Base-by-base conservation (phyloP, 2,888 invertebrate species). In the Strigamia transsilvanica region DNA sequence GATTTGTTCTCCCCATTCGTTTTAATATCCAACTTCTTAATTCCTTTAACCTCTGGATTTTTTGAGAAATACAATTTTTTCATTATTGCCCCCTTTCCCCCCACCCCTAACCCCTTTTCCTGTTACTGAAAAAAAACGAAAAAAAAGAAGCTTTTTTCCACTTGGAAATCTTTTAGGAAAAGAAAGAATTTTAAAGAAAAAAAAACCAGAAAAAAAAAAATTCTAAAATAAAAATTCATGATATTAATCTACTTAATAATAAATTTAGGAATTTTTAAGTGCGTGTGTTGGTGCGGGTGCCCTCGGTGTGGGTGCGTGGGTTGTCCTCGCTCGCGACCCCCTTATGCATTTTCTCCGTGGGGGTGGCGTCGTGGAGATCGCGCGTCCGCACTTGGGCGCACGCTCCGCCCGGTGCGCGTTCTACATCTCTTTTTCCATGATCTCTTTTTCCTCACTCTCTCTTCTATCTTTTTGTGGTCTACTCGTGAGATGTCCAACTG, bases 381-480 rank as follows among this genome's bases (percentile, higher is more conserved):
- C 73, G 73, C 73, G 73, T 73, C 73, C 73, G 73, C 73, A 73
- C 73, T 32, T 73, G 6, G 23, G 73, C 73, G 73, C 73, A 73
- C 32, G 23, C 32, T 73, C 73, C 73, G 73, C 73, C 73, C 73
- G 27, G 12, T 18, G 13, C 73, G 73, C 73, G 73, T 73, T 73
- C 73, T 73, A 73, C 73, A 73, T 79, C 42, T 79, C 79, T 42
- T 79, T 79, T 79, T 79, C 42, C 79, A 42, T 42, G 42, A 38
- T 42, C 42, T 79, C 79, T 79, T 79, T 42, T 79, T 42, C 42
- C 79, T 79, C 38, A 81, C 61, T 42, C 81, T 81, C 46, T 81
- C 46, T 61, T 34, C 66, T 32, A 81, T 61, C 61, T 81, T 34
- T 51, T 80, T 81, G 81, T 81, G 81, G 81, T 81, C 46, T 80